These are phyloP conservation scores for Elymnias hypermnestra DNA, from an alignment of 1,140 invertebrate genomes.

Conservation along the genomic window DNA sequence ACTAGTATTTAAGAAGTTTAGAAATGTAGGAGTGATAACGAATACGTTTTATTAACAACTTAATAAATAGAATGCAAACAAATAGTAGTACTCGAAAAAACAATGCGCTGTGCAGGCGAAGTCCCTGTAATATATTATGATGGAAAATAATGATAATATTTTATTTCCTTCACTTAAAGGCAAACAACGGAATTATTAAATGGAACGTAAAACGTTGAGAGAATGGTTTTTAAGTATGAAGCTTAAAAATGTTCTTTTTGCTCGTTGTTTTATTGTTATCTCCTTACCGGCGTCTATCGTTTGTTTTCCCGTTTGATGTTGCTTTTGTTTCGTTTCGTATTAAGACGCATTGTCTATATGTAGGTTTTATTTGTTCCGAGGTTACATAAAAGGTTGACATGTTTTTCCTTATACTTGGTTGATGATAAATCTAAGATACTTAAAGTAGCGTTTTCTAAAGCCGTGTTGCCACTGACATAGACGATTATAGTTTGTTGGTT, in stretches of 20 bases:
- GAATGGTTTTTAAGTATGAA: slow-evolving; percentile 25
- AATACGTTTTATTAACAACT: too few species aligned
- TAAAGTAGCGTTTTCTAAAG: background rate
- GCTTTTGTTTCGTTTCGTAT: slow-evolving; percentile 20
- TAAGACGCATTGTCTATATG: slow-evolving; percentile 16
- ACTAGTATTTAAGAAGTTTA: too few species aligned
- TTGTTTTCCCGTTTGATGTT: slow-evolving; percentile 27
- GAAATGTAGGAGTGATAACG: too few species aligned
- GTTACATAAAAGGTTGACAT: slow-evolving; percentile 19
- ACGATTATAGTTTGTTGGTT: too few species aligned
- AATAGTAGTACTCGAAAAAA: too few species aligned
- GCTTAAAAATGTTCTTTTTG: slow-evolving; percentile 21
- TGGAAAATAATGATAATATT: too few species aligned
- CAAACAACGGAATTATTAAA: background rate
- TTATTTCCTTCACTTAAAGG: background rate
- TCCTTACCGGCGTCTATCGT: slow-evolving; percentile 15
- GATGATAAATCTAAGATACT: slow-evolving; percentile 15
- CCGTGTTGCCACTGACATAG: too few species aligned
- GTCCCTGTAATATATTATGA: background rate
- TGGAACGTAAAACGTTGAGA: slow-evolving; percentile 17
- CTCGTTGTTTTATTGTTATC: slow-evolving; percentile 32
- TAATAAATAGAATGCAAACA: too few species aligned
- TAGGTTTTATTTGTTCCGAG: slow-evolving; percentile 12
- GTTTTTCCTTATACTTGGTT: slow-evolving; percentile 16
- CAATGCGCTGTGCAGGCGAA: too few species aligned